Percentiles rank a stretch among this genome's conserved stretches.
These are phyloP conservation scores for Drosophila parvula DNA, from an alignment of 1,140 invertebrate species.

Conservation along the genomic window DNA sequence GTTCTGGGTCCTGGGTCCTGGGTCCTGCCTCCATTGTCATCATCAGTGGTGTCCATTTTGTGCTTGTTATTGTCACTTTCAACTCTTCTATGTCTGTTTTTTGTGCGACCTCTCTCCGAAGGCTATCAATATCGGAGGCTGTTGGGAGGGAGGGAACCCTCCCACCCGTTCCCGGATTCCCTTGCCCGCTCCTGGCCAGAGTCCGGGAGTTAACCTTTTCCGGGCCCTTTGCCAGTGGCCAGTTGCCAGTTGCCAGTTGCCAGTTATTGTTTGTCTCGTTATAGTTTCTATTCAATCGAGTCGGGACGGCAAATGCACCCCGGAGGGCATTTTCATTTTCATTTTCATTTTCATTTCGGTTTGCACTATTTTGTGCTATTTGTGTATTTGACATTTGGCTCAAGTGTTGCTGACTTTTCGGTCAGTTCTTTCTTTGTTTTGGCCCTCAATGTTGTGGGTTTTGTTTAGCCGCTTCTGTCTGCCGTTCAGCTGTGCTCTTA, in stretches of 20 bases:
- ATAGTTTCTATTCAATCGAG: constrained; percentile 76
- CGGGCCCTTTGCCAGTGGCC: not conserved
- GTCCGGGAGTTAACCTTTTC: constrained; percentile 57
- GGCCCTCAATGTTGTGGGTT: constrained; percentile 20
- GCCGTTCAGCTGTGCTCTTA: constrained; percentile 54
- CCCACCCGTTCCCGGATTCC: no score
- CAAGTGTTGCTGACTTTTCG: constrained; percentile 81
- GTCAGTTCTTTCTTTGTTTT: constrained; percentile 56
- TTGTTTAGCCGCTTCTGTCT: constrained; percentile 17
- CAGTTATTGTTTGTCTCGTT: constrained; percentile 46
- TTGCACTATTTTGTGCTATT: constrained; percentile 47
- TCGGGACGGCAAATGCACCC: constrained; percentile 71
- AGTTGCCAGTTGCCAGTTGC: no score
- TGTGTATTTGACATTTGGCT: constrained; percentile 82
- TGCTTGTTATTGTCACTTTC: constrained; percentile 73
- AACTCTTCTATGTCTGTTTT: constrained; percentile 23
- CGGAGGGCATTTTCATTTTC: constrained; percentile 73
- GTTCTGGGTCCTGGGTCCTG: no score
- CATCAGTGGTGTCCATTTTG: constrained; percentile 57
- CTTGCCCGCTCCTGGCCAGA: not conserved
- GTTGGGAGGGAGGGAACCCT: not conserved
- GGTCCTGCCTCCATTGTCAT: constrained; percentile 61
- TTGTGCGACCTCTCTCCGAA: constrained; percentile 1
- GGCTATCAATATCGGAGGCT: constrained; percentile 61
- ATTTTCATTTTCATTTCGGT: constrained; percentile 11